A percentile compares a stretch with the other conserved stretches of the same genome.
phyloP scores from a whole-genome alignment of 92 coral and sea anemone species.

The Epizoanthus illoricatus region DNA sequence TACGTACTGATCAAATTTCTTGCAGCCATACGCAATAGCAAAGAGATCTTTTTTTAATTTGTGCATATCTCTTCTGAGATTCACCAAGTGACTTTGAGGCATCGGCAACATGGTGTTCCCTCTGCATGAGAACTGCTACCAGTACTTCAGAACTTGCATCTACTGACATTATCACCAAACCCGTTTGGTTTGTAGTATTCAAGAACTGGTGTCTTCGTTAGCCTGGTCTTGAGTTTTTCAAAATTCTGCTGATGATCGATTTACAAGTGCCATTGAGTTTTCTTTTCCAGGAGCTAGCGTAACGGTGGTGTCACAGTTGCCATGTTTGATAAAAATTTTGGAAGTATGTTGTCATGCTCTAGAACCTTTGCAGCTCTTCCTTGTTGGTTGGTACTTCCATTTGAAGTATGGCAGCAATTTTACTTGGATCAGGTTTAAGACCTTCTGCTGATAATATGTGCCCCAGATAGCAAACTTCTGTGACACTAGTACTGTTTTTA shows the following conservation, averaged over 20 bases:
- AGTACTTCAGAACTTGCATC: conserved; percentile 26
- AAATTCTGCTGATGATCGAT: not conserved
- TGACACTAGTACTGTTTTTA: conserved; percentile 32
- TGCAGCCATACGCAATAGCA: not conserved
- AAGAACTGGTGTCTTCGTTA: conserved; percentile 21
- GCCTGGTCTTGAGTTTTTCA: not conserved
- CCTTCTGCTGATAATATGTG: conserved; percentile 26
- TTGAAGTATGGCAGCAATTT: conserved; percentile 15
- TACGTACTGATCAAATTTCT: not conserved
- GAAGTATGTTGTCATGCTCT: too few relatives aligned
- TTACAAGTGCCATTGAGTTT: conserved; percentile 33
- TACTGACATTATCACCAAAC: conserved; percentile 7
- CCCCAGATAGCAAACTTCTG: conserved; percentile 31
- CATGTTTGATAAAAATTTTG: too few relatives aligned
- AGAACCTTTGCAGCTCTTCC: too few relatives aligned
- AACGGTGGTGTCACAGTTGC: too few relatives aligned
- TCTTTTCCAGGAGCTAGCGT: conserved; percentile 32
- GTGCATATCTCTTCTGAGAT: not conserved
- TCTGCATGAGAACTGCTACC: not conserved
- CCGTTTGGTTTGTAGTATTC: conserved; percentile 16
- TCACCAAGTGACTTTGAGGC: not conserved
- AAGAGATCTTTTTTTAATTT: not conserved
- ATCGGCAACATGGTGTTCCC: not conserved
- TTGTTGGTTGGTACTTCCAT: conserved; percentile 22
- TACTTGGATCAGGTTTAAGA: conserved; percentile 31